A percentile compares a stretch with the other conserved stretches of the same genome.
phyloP scores from a whole-genome alignment of 1,140 invertebrate genomes.

The Aphelenchoides besseyi region DNA sequence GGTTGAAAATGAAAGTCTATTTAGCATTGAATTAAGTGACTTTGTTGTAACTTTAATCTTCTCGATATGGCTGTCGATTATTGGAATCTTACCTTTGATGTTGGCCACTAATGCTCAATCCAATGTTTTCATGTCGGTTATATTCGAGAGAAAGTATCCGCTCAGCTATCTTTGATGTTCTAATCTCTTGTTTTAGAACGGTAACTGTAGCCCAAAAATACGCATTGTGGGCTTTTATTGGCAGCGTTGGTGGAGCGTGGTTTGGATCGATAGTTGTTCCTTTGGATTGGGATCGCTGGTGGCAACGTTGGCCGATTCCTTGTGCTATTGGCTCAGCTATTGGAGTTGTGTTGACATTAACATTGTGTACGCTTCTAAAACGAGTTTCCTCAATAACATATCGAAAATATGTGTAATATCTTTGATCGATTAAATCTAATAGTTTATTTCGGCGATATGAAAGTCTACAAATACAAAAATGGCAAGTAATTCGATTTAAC shows the following conservation, averaged over 20 bases:
- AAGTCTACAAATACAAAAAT: too few relatives aligned
- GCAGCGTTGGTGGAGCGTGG: slow-evolving; percentile 77
- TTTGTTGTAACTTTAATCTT: slow-evolving; percentile 39
- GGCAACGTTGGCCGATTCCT: slow-evolving; percentile 68
- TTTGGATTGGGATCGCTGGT: slow-evolving; percentile 84
- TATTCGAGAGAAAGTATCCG: slow-evolving; percentile 28
- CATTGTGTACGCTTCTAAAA: too few relatives aligned
- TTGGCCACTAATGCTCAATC: slow-evolving; percentile 5
- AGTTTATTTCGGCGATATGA: too few relatives aligned
- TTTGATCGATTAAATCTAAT: too few relatives aligned
- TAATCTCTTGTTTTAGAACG: slow-evolving; percentile 29
- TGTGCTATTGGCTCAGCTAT: slow-evolving; percentile 47
- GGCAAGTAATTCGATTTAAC: neutral
- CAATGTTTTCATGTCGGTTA: slow-evolving; percentile 1
- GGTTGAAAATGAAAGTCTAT: slow-evolving; percentile 13
- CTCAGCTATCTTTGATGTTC: too few relatives aligned
- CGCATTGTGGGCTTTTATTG: slow-evolving; percentile 37
- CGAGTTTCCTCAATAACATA: slow-evolving; percentile 55
- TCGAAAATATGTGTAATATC: too few relatives aligned
- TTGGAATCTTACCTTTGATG: slow-evolving; percentile 28
- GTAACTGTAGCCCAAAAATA: slow-evolving; percentile 31
- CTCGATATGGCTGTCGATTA: slow-evolving; percentile 25
- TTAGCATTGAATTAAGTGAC: slow-evolving; percentile 35
- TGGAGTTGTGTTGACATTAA: too few relatives aligned
- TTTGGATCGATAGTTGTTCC: slow-evolving; percentile 80